phyloP scores from a whole-genome alignment of 53 echinoderm and acorn worm species.

The Temnopleurus reevesii region DNA sequence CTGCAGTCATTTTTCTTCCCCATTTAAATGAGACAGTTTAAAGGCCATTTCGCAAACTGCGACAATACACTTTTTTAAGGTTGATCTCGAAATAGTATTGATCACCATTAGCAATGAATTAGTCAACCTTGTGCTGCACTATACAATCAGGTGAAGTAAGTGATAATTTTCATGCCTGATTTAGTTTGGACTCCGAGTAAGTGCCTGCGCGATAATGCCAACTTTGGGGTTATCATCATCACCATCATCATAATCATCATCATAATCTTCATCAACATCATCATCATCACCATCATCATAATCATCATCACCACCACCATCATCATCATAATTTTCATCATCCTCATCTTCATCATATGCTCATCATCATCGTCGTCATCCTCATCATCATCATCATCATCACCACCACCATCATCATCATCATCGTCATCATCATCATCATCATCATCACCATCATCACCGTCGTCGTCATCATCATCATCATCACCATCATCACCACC shows the following conservation, averaged over 20 bases:
- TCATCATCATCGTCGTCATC: slow-evolving; percentile 35
- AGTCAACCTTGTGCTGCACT: no score
- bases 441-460: slow-evolving; percentile 9
- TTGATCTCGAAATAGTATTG: no score
- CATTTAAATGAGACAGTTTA: no score
- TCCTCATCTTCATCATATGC: background rate
- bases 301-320: background rate
- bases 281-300: background rate
- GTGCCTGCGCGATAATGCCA: background rate
- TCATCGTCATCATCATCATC: background rate
- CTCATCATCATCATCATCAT: slow-evolving; percentile 44
- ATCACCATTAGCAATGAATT: no score
- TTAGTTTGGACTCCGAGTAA: no score
- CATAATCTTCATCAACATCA: background rate
- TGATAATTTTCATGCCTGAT: no score
- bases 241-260: background rate
- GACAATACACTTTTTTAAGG: no score
- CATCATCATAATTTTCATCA: slow-evolving; percentile 9
- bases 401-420: slow-evolving; percentile 35
- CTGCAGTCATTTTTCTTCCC: no score
- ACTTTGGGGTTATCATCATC: background rate
- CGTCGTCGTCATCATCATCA: background rate
- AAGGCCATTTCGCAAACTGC: no score
- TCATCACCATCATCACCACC: background rate
- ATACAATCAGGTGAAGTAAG: no score